phyloP scores from a whole-genome alignment of 92 coral and sea anemone species.

The Porites divaricata region DNA sequence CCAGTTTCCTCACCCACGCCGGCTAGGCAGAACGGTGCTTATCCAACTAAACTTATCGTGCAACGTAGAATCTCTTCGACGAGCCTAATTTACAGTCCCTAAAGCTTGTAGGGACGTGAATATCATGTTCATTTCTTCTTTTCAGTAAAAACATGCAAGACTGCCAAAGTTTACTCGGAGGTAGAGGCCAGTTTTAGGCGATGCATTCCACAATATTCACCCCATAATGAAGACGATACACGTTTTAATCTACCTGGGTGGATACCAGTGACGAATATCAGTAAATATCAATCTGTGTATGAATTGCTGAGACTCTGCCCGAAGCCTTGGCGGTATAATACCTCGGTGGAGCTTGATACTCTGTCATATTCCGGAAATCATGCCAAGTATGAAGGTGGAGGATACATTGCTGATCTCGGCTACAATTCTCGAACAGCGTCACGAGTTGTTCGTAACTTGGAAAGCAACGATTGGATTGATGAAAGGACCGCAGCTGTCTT shows the following conservation, averaged over 20 bases:
- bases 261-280: constrained; percentile 76
- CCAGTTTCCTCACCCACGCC: too few relatives aligned
- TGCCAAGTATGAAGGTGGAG: constrained; percentile 82
- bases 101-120: background rate
- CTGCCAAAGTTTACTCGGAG: constrained; percentile 20
- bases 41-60: too few relatives aligned
- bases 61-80: too few relatives aligned
- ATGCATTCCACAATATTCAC: constrained; percentile 72
- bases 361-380: constrained; percentile 60
- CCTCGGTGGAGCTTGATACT: constrained; percentile 69
- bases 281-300: constrained; percentile 56
- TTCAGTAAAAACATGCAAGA: constrained; percentile 66
- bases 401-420: constrained; percentile 91
- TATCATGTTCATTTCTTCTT: background rate
- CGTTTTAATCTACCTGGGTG: constrained; percentile 78
- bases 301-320: constrained; percentile 75
- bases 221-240: constrained; percentile 65
- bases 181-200: constrained; percentile 33
- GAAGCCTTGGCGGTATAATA: constrained; percentile 85
- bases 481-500: constrained; percentile 73
- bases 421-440: constrained; percentile 85
- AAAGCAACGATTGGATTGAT: constrained; percentile 82
- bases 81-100: too few relatives aligned
- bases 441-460: constrained; percentile 69
- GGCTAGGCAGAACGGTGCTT: too few relatives aligned